These are phyloP conservation scores for Reticulitermes speratus DNA, from an alignment of 1,140 invertebrate species.

Conservation along the genomic window DNA sequence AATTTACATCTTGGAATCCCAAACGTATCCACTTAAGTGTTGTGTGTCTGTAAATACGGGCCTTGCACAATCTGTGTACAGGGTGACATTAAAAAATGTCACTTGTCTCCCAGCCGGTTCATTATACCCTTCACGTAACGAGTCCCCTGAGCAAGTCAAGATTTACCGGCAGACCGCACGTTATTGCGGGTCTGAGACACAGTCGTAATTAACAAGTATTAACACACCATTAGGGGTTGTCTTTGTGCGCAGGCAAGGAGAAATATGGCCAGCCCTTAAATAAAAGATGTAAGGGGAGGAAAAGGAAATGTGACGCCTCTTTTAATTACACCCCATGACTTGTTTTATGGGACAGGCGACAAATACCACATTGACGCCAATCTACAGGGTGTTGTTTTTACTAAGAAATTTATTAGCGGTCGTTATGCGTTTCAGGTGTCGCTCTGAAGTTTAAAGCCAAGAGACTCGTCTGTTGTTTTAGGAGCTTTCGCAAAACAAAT, in stretches of 20 bases:
- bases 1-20: no score
- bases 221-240: background rate
- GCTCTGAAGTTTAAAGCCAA: no score
- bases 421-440: no score
- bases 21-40: background rate
- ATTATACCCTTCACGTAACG: conserved; percentile 8
- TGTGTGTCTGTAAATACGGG: background rate
- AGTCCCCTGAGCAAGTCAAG: background rate
- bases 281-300: background rate
- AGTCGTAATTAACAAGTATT: background rate
- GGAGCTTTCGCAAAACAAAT: no score
- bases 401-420: background rate
- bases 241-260: background rate
- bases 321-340: background rate
- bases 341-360: background rate
- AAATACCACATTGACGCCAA: conserved; percentile 1
- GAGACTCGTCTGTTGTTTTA: no score
- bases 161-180: background rate
- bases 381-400: background rate
- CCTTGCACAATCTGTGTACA: background rate
- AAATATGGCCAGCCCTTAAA: conserved; percentile 15
- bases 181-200: background rate
- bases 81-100: background rate
- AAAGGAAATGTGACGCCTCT: background rate
- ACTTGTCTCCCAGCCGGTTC: background rate